phyloP scores from a whole-genome alignment of 2,797 vertebrate genomes.

The Gymnoscopelus braueri region DNA sequence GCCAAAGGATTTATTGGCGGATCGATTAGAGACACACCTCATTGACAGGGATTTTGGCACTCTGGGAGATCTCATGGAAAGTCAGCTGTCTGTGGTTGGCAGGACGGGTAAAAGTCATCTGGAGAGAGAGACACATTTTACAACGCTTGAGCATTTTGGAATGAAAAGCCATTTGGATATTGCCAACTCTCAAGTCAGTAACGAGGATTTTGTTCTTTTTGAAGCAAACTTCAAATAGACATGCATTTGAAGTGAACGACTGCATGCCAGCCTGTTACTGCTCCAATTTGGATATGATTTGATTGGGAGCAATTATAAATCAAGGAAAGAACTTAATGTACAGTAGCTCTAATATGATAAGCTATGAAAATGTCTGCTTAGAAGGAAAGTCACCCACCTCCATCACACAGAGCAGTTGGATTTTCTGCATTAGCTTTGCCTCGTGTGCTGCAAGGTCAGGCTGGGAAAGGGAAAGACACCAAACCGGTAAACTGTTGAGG shows the following conservation, averaged over 20 bases:
- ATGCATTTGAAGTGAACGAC: too few relatives aligned
- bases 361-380: not conserved
- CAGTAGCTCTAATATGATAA: too few relatives aligned
- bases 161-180: too few relatives aligned
- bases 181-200: too few relatives aligned
- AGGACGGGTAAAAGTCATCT: slow-evolving; percentile 99
- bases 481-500: not conserved
- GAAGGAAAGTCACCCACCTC: slow-evolving; percentile 82
- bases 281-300: not conserved
- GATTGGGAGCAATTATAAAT: not conserved
- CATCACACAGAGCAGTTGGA: slow-evolving; percentile 96
- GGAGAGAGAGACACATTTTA: slow-evolving; percentile 31
- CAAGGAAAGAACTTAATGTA: too few relatives aligned
- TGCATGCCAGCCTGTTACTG: not conserved
- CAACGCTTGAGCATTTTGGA: not conserved
- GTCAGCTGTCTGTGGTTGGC: slow-evolving; percentile 96
- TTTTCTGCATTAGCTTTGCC: slow-evolving; percentile 93
- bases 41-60: slow-evolving; percentile 91
- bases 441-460: slow-evolving; percentile 96
- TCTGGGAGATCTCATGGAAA: slow-evolving; percentile 94
- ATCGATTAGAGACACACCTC: slow-evolving; percentile 79
- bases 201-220: too few relatives aligned
- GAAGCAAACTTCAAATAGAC: too few relatives aligned
- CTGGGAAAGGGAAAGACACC: slow-evolving; percentile 66
- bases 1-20: not conserved